Base-by-base conservation (phyloP, 2,888 invertebrate genomes). In the Drosophila bunnanda region DNA sequence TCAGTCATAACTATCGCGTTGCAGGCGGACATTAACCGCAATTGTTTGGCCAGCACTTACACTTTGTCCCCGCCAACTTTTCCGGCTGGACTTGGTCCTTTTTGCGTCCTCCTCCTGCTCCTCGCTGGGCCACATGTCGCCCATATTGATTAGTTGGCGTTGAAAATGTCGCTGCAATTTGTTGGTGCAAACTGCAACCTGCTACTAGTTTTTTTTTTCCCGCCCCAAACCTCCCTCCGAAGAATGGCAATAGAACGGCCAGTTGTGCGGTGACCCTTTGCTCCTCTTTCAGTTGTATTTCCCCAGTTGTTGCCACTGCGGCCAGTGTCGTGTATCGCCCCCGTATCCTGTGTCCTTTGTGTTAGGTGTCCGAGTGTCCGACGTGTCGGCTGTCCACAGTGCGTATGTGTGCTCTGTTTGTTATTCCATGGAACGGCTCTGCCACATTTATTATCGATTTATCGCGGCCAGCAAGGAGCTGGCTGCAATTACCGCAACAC, bases 141-240 rank as follows among this genome's bases (percentile, higher is more conserved):
- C 78, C 84, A 71, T 85, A 85, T 85, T 85, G 89, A 85, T 85
- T 89, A 89, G 89, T 84, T 84, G 82, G 76, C 78, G 85, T 79
- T 83, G 75, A 78, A 80, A 85, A 78, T 77, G 82, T 79, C 80
- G 70, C 82, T 87, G 87, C 85, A 87, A 85, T 81, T 85, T 85
- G 87, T 79, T 86, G 79, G 79, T 73, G 71, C 74, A 46, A 73
- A 70, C 73, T 74, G 66, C 74, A 67, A 39, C 34, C 55, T 1
- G n/a, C n/a, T 46, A n/a, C 20, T 17, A 17, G 32, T 48, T 15
- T 10, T n/a, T 10, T 50, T 50, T 32, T 34, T 50, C 20, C 5
- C n/a, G n/a, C n/a, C n/a, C n/a, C n/a, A 10, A 13, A n/a, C 41
- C 13, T 22, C 25, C 15, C 20, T 38, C 12, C 17, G 25, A 4